phyloP scores from a whole-genome alignment of 2,888 invertebrate species.

The Volucella inflata region DNA sequence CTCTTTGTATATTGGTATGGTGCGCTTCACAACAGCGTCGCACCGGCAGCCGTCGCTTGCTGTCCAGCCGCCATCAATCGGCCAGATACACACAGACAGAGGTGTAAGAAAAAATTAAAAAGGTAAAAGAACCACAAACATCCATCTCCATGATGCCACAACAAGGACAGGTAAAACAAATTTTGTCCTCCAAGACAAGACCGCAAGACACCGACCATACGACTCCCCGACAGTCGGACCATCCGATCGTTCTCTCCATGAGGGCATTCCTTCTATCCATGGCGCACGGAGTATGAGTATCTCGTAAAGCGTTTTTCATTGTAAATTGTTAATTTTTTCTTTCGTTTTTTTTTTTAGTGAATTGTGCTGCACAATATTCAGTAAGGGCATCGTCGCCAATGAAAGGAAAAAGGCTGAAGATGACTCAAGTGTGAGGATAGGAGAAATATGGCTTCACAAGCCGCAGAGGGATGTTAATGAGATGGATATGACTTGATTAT shows the following conservation, averaged over 20 bases:
- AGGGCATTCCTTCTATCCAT: too few species aligned
- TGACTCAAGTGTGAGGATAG: conserved; percentile 53
- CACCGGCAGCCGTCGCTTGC: not conserved
- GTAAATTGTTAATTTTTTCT: not conserved
- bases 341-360: conserved; percentile 42
- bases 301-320: conserved; percentile 23
- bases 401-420: conserved; percentile 27
- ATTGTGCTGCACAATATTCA: conserved; percentile 44
- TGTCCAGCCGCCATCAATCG: conserved; percentile 16
- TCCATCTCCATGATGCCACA: conserved; percentile 55
- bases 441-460: conserved; percentile 60
- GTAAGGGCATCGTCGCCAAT: conserved; percentile 18
- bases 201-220: not conserved
- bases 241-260: too few species aligned
- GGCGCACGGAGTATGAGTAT: not conserved
- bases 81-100: conserved; percentile 32
- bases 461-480: conserved; percentile 67
- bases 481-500: conserved; percentile 70
- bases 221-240: not conserved
- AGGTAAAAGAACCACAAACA: conserved; percentile 48
- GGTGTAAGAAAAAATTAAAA: conserved; percentile 66
- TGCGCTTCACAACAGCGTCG: too few species aligned
- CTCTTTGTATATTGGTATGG: too few species aligned
- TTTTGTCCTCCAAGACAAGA: conserved; percentile 29
- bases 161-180: conserved; percentile 62